Evolutionary conservation across 2,113 vertebrate species (phyloP), one percentile per base, ranked within the genome.

Genomic region (Callipepla californica): DNA sequence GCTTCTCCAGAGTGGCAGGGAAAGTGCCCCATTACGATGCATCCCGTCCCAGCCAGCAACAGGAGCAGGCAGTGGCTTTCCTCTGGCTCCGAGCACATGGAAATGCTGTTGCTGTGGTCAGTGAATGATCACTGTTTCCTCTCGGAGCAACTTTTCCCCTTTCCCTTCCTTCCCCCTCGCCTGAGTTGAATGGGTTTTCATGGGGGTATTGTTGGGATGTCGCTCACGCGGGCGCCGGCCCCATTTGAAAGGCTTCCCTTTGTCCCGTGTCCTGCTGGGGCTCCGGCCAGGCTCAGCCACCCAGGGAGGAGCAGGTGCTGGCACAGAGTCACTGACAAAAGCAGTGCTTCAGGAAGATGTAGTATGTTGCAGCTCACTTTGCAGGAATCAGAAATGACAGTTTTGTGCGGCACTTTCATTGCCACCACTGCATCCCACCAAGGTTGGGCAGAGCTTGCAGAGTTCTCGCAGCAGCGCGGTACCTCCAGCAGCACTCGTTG

Each of bases 361-460:
- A 45, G 80, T 80, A 28, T 75, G 82, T 55, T 90, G 32, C 65
- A 69, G 89, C 83, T 92, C 77, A 19, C 44, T 65, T 86, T 63
- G 44, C 89, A 67, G 66, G 65, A 55, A 75, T 34, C 14, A 12
- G 53, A n/a, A 74, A 87, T 76, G 30, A 5, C 28, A 38, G 4
- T 92, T 67, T 44, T 2, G 2, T 30, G 28, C 58, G 40, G 62
- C 66, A 86, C 53, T 32, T 51, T 26, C 44, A 5, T 20, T 1
- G 1, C 2, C 38, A 21, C 6, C 0, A 0, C 11, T 3, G 8
- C 18, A 34, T 66, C 50, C 42, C 26, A 23, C 44, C 63, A 2
- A 1, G 40, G 34, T 5, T 26, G 0, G 0, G 30, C 0, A 0
- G 67, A 59, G 15, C 20, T 93, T 0, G 30, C 0, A 0, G 67